phyloP scores from a whole-genome alignment of 2,797 vertebrate species.

The Brachyalestes nurse region DNA sequence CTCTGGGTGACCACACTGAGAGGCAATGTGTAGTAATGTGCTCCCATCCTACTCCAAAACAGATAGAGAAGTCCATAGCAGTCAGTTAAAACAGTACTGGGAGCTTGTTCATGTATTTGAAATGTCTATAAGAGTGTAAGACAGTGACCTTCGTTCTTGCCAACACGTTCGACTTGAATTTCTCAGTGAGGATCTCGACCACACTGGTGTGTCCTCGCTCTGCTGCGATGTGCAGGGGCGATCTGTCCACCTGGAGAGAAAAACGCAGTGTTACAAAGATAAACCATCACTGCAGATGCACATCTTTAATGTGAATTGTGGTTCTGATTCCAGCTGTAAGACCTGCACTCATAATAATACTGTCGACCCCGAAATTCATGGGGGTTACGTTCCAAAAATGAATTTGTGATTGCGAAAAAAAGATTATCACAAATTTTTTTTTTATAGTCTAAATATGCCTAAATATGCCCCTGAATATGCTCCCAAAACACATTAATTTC shows the following conservation, averaged over 20 bases:
- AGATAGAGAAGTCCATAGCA: background rate
- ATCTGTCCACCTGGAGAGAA: slow-evolving; percentile 63
- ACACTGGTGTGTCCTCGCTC: slow-evolving; percentile 65
- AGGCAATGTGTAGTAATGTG: slow-evolving; percentile 67
- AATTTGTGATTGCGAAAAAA: too few relatives aligned
- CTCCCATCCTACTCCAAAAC: slow-evolving; percentile 63
- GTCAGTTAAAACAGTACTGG: background rate
- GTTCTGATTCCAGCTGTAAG: too few relatives aligned
- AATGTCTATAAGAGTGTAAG: too few relatives aligned
- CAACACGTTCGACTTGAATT: slow-evolving; percentile 69
- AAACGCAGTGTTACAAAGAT: slow-evolving; percentile 40
- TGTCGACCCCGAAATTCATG: too few relatives aligned
- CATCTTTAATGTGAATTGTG: too few relatives aligned
- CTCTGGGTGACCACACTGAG: slow-evolving; percentile 71
- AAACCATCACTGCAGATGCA: slow-evolving; percentile 28
- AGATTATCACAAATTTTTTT: too few relatives aligned
- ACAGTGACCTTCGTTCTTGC: slow-evolving; percentile 65
- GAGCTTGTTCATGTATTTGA: too few relatives aligned
- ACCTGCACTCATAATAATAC: too few relatives aligned
- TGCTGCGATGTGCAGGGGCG: slow-evolving; percentile 68
- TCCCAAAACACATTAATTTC: too few relatives aligned
- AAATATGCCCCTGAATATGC: too few relatives aligned
- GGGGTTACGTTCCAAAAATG: too few relatives aligned
- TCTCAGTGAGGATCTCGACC: slow-evolving; percentile 67
- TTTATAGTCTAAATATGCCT: too few relatives aligned